Evolutionary conservation across 2,888 invertebrate genomes (phyloP).

Genomic region (Odontothrips loti): DNA sequence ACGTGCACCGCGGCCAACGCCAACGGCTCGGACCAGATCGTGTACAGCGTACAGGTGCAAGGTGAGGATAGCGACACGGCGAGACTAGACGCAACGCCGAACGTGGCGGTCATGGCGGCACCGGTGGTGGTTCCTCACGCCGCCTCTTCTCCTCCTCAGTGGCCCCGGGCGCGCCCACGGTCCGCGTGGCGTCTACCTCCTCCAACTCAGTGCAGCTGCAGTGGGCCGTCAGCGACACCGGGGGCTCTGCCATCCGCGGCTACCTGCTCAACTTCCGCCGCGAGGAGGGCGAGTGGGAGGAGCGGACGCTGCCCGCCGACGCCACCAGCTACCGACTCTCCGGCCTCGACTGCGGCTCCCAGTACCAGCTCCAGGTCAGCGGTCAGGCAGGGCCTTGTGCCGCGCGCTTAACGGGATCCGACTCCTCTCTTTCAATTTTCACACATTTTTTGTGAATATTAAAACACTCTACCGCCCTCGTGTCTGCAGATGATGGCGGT

Average conservation of each 20-base stretch:
- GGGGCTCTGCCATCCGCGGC: slow-evolving; percentile 44
- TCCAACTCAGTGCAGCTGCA: slow-evolving; percentile 43
- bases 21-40: slow-evolving; percentile 43
- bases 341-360: slow-evolving; percentile 42
- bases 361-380: slow-evolving; percentile 42
- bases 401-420: no score
- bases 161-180: slow-evolving; percentile 44
- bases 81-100: no score
- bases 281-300: slow-evolving; percentile 42
- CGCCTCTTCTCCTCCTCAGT: slow-evolving; percentile 39
- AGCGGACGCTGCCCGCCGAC: slow-evolving; percentile 41
- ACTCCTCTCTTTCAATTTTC: no score
- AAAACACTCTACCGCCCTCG: neutral
- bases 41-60: slow-evolving; percentile 43
- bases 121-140: no score
- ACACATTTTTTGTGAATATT: no score
- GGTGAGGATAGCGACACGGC: slow-evolving; percentile 40
- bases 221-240: slow-evolving; percentile 44
- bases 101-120: no score
- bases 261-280: slow-evolving; percentile 43
- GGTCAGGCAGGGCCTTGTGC: no score
- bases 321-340: slow-evolving; percentile 40
- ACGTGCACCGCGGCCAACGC: slow-evolving; percentile 44
- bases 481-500: slow-evolving; percentile 39
- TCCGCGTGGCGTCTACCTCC: slow-evolving; percentile 42